Base-by-base conservation (phyloP, 1,140 invertebrate species). In the Drosophila asahinai region DNA sequence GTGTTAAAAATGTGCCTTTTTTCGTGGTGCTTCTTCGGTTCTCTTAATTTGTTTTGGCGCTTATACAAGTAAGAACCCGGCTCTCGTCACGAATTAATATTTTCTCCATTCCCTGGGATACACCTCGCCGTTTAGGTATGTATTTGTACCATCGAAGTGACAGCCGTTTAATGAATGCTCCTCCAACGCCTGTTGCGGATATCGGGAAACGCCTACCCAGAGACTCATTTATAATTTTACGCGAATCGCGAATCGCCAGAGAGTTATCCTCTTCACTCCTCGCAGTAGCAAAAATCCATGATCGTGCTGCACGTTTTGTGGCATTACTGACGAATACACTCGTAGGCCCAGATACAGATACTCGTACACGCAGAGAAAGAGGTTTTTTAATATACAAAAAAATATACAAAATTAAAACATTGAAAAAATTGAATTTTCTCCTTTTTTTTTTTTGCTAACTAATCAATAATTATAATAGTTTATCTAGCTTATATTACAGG, bases 191-290 rank as follows among this genome's bases (percentile, higher is more conserved):
- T 82, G 74, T 33, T 55, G 75, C 49, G 25, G 75, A 86, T 87
- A 87, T 86, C 80, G 83, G 83, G 83, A 76, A 87, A n/a, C 83
- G 83, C 83, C 83, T 86, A 79, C 80, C 65, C 75, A 59, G 43
- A 80, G 70, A 82, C 65, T 82, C 83, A 79, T 86, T 86, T 86
- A 86, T 86, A 86, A 86, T 86, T 86, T 86, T 78, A 82, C 80
- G 67, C 52, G 80, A 82, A 75, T 83, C 80, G 67, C 52, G 80
- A 82, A 75, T 83, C 60, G 75, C 80, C 63, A 63, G 42, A 72
- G 79, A 67, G 27, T 30, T 67, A 70, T 38, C 63, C 42, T 43
- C 42, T 38, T 30, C 54, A 5, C 5, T 19, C 12, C 17, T 62
- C 36, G 27, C 59, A 19, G 38, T 47, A 55, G 77, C 62, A 63